Evolutionary conservation across 2,113 vertebrate genomes (phyloP).

Genomic region (Lathamus discolor): DNA sequence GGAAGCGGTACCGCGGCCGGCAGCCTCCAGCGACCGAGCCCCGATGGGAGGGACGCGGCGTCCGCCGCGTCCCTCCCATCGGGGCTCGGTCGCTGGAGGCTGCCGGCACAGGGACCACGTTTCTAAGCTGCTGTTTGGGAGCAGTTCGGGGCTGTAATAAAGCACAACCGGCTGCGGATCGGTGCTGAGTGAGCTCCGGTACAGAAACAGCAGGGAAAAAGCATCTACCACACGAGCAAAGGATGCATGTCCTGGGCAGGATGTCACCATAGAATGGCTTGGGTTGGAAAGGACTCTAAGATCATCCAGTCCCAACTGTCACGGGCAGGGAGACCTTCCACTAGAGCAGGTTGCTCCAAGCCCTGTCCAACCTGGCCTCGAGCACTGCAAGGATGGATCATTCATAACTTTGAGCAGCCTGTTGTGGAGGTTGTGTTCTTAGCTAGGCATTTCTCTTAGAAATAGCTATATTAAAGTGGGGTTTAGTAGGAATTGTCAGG

Average conservation of each 20-base stretch:
- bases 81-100: neutral
- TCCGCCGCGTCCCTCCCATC: too few relatives aligned
- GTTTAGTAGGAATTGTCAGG: neutral
- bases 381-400: neutral
- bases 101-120: neutral
- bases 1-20: too few relatives aligned
- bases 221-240: fast-evolving
- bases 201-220: neutral
- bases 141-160: fast-evolving
- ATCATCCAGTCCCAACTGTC: too few relatives aligned
- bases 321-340: neutral
- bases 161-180: neutral
- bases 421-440: neutral
- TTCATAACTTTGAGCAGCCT: neutral
- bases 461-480: neutral
- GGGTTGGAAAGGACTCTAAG: too few relatives aligned
- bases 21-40: too few relatives aligned
- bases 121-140: neutral
- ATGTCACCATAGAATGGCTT: neutral
- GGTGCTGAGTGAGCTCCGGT: neutral
- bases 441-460: neutral
- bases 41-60: too few relatives aligned
- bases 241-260: neutral
- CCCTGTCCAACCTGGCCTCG: neutral
- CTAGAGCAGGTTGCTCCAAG: neutral